Evolutionary conservation across 2,113 vertebrate genomes (phyloP).

Genomic region (Pongo abelii): DNA sequence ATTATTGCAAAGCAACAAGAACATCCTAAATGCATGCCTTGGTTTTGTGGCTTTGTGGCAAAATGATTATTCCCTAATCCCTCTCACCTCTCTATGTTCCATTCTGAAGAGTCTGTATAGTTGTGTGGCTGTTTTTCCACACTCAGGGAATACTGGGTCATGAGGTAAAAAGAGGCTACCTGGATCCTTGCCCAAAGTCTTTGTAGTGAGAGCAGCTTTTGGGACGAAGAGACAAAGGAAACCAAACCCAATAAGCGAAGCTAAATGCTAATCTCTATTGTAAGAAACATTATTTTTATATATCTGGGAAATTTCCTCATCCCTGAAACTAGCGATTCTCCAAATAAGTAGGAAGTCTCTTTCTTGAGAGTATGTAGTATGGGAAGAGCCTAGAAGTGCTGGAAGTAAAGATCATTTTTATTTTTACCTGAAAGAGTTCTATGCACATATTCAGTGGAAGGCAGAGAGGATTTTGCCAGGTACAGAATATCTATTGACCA

Average conservation of each 20-base stretch:
- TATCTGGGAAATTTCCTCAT: neutral
- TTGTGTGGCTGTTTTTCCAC: rapidly evolving
- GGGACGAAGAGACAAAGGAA: conserved; percentile 64
- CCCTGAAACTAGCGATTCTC: neutral
- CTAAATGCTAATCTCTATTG: conserved; percentile 48
- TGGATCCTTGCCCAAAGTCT: conserved; percentile 52
- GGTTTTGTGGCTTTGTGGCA: conserved; percentile 64
- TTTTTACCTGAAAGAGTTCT: neutral
- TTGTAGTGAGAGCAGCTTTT: conserved; percentile 75
- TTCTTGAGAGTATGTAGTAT: neutral
- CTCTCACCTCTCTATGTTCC: rapidly evolving
- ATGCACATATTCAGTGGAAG: neutral
- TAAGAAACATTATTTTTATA: neutral
- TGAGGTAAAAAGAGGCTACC: neutral
- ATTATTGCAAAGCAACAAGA: conserved; percentile 75
- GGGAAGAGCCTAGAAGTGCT: neutral
- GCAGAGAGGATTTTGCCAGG: neutral
- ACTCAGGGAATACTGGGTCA: neutral
- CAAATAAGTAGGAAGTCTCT: neutral
- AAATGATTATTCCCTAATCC: neutral
- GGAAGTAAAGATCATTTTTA: neutral
- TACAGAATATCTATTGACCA: neutral
- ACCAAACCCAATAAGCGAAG: conserved; percentile 69
- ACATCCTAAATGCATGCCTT: conserved; percentile 69
- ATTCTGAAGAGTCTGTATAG: rapidly evolving